Conservation (phyloP, 2,888 invertebrate genomes). For the Thereva nobilitata region DNA sequence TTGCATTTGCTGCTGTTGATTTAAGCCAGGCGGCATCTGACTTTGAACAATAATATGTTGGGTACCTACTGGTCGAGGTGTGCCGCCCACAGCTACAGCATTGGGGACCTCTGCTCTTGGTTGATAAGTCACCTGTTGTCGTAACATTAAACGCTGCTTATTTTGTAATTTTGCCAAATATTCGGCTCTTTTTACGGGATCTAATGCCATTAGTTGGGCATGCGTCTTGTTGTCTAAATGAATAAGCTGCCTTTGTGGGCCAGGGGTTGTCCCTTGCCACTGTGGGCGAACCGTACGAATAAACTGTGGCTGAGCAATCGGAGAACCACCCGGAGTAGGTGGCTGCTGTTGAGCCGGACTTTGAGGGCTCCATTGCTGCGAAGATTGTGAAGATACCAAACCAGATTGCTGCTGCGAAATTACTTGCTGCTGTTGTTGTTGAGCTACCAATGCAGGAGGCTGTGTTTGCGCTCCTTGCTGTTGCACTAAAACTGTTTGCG, state of each 20-base stretch:
- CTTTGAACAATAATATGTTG: slow-evolving; percentile 72
- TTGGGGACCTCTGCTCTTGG: slow-evolving; percentile 54
- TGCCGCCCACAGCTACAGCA: slow-evolving; percentile 60
- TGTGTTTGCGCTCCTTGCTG: slow-evolving; percentile 49
- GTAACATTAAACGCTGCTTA: slow-evolving; percentile 63
- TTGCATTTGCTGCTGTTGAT: slow-evolving; percentile 68
- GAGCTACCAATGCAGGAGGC: slow-evolving; percentile 55
- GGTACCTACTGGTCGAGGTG: slow-evolving; percentile 57
- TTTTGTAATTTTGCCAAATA: slow-evolving; percentile 76
- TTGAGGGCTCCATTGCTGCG: slow-evolving; percentile 65
- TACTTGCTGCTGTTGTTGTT: slow-evolving; percentile 61
- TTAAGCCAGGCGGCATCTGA: slow-evolving; percentile 68
- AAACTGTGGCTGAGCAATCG: slow-evolving; percentile 44
- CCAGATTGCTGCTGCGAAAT: slow-evolving; percentile 41
- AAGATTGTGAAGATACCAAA: slow-evolving; percentile 54
- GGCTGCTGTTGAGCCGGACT: slow-evolving; percentile 49
- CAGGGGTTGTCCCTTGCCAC: slow-evolving; percentile 48
- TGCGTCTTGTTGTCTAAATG: slow-evolving; percentile 83
- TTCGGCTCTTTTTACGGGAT: slow-evolving; percentile 77
- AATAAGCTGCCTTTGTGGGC: slow-evolving; percentile 70
- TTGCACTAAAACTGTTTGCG: slow-evolving; percentile 56
- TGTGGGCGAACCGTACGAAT: slow-evolving; percentile 47
- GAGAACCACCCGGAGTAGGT: slow-evolving; percentile 50
- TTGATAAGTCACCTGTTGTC: slow-evolving; percentile 61
- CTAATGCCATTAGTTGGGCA: slow-evolving; percentile 80